Evolutionary conservation across 2,797 vertebrate genomes (phyloP).

Genomic region (Gymnodraco acuticeps): DNA sequence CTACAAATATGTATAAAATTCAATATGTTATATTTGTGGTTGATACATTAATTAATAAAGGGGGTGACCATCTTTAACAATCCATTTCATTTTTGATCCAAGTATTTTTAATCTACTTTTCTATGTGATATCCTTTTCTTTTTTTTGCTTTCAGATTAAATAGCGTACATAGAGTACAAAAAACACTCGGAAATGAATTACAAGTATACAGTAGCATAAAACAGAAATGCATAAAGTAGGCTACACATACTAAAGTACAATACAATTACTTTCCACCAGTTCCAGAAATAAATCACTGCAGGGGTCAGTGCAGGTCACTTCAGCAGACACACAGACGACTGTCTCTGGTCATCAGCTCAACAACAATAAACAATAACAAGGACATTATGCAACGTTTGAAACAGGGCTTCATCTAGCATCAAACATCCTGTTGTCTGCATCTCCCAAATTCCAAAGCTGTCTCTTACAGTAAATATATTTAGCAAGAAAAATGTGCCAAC

Average conservation of each 20-base stretch:
- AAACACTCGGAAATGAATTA: not conserved
- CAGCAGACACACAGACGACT: too few species aligned
- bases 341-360: constrained; percentile 16
- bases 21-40: too few species aligned
- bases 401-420: too few species aligned
- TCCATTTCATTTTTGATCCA: not conserved
- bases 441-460: too few species aligned
- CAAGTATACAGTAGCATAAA: not conserved
- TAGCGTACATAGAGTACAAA: not conserved
- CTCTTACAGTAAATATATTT: too few species aligned
- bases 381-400: not conserved
- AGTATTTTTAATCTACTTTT: not conserved
- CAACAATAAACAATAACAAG: constrained; percentile 16
- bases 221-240: too few species aligned
- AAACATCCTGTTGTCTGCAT: too few species aligned
- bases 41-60: not conserved
- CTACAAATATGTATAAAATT: too few species aligned
- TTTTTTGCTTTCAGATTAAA: not conserved
- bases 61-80: not conserved
- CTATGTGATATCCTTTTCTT: not conserved
- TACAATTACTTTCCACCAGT: not conserved
- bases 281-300: too few species aligned
- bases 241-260: not conserved
- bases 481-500: too few species aligned
- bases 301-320: too few species aligned